Base-by-base conservation (phyloP, 2,888 invertebrate genomes). In the Ramazzottius varieornatus region DNA sequence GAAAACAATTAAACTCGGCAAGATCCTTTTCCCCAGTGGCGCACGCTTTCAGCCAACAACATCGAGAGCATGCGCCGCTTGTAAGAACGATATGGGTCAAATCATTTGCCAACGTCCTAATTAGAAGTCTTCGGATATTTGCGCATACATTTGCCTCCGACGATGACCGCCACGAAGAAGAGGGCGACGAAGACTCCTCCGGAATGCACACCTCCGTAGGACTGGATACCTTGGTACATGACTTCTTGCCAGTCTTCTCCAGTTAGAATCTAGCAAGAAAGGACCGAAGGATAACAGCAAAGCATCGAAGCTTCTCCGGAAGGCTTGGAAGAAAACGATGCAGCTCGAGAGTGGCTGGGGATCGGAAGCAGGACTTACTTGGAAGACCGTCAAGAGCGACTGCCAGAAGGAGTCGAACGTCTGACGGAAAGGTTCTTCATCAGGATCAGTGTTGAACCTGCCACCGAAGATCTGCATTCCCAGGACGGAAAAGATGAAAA, bases 391-490 rank as follows among this genome's bases (percentile, higher is more conserved):
- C 68, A 99, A 81, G 73, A 99, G 78, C 71, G 94, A 89, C 77
- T 98, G 94, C 86, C 91, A 92, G 78, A 99, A 98, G 72, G 91
- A 89, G 78, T 99, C 98, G 75, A 99, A 99, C 80, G 98, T 99
- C 73, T 86, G 86, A 46, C 96, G 81, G 65, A 91, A 89, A 75
- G 94, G 98, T 71, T 88, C 86, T 70, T 84, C 83, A 29, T 83
- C 83, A 1, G 82, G 82, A 71, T 86, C 84, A 76, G 86, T 89
- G 80, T 94, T 94, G 79, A 99, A 98, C 79, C 85, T 89, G 65
- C 98, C 98, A 46, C 98, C 98, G 79, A 99, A 99, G 63, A 99
- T 88, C 81, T 98, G 98, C 96, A 99, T 99, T 68, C 98, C 98
- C 68, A 99, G 82, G 67, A 99, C 81, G 40, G 98, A 94, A 79